These are phyloP conservation scores for Botia kubotai DNA, from an alignment of 2,797 vertebrate genomes.

Conservation along the genomic window DNA sequence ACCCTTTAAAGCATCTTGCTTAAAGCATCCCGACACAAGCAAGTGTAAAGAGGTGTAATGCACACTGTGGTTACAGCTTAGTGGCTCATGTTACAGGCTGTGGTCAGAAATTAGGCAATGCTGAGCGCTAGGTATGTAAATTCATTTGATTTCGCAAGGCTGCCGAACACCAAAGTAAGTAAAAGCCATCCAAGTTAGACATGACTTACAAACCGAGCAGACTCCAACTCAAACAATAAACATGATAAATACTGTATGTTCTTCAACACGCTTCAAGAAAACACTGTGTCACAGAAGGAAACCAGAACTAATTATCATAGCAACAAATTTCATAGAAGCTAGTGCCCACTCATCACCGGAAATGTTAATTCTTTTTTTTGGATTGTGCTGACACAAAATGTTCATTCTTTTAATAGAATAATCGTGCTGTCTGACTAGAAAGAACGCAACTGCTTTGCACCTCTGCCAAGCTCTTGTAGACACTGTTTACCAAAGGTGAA, in stretches of 20 bases:
- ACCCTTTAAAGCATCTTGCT: constrained; percentile 29
- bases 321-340: constrained; percentile 23
- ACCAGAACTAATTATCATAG: neutral
- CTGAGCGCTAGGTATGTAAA: neutral
- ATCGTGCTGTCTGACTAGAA: neutral
- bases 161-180: neutral
- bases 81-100: constrained; percentile 22
- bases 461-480: neutral
- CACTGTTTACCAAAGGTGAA: constrained; percentile 25
- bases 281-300: constrained; percentile 3
- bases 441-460: neutral
- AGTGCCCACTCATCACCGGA: constrained; percentile 23
- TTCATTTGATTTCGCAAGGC: neutral
- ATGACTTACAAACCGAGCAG: neutral
- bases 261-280: neutral
- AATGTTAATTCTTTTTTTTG: neutral
- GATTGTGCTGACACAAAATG: constrained; percentile 22
- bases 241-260: neutral
- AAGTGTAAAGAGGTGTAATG: constrained; percentile 25
- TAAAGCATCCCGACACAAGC: constrained; percentile 13
- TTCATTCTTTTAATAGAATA: constrained; percentile 10
- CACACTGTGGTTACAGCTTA: constrained; percentile 29
- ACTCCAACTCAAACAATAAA: neutral
- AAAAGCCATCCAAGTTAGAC: neutral
- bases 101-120: constrained; percentile 5